Evolutionary conservation across 2,888 invertebrate genomes (phyloP).

Genomic region (Cylindroiulus punctatus): DNA sequence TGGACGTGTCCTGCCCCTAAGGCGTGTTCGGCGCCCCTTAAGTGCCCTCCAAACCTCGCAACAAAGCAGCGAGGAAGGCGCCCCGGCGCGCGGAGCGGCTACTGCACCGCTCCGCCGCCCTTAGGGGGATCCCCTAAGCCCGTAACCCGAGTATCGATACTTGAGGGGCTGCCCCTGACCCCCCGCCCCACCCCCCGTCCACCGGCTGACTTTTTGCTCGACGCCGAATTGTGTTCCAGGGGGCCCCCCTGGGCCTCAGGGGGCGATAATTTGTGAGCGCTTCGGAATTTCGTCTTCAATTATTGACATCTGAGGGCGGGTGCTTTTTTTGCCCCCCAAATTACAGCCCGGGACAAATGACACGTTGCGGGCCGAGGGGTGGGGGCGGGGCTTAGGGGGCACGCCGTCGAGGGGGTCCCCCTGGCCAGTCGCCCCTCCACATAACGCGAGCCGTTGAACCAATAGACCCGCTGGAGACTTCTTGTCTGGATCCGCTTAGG

Average conservation of each 20-base stretch:
- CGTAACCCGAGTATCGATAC: neutral
- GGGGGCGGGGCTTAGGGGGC: conserved; percentile 18
- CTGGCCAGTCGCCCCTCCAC: neutral
- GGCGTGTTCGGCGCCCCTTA: no score
- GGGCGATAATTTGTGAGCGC: conserved; percentile 32
- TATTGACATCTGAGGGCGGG: neutral
- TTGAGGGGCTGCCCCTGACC: neutral
- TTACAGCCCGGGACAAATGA: conserved; percentile 28
- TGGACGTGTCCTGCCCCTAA: no score
- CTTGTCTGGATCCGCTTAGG: conserved; percentile 12
- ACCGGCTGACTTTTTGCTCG: neutral
- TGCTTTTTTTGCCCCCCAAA: conserved; percentile 9
- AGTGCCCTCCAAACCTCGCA: neutral
- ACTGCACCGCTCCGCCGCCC: neutral
- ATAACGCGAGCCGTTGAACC: neutral
- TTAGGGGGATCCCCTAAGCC: conserved; percentile 22
- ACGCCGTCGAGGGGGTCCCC: conserved; percentile 25
- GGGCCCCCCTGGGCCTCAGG: neutral
- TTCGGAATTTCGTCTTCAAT: conserved; percentile 1
- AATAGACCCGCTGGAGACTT: conserved; percentile 37
- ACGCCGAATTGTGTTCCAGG: neutral
- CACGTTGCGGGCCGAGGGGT: neutral
- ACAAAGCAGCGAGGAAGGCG: neutral
- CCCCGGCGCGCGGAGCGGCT: neutral
- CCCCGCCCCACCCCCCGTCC: no score